Evolutionary conservation across 2,888 invertebrate genomes (phyloP).

Genomic region (Agonopterix arenella): DNA sequence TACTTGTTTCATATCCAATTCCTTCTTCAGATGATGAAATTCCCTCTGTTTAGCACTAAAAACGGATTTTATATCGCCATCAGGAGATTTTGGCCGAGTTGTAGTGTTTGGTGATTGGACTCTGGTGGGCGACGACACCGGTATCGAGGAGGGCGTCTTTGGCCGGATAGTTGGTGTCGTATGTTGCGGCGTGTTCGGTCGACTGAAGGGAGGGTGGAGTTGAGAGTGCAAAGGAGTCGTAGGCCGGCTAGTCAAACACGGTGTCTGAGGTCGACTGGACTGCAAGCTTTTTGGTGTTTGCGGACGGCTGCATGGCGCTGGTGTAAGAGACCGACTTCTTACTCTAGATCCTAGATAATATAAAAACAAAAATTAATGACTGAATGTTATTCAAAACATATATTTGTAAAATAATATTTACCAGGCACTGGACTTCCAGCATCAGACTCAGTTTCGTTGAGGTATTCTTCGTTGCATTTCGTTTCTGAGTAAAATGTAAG

Average conservation of each 20-base stretch:
- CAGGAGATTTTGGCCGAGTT: slow-evolving; percentile 13
- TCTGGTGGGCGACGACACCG: slow-evolving; percentile 13
- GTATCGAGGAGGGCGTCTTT: slow-evolving; percentile 22
- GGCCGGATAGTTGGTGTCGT: slow-evolving; percentile 34
- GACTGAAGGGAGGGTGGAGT: slow-evolving; percentile 1
- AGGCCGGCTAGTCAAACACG: slow-evolving; percentile 3
- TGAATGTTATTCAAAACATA: neutral
- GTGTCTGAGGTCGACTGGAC: slow-evolving; percentile 4
- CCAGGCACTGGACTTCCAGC: slow-evolving; percentile 2
- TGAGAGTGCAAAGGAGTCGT: slow-evolving; percentile 5
- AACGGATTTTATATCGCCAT: slow-evolving; percentile 39
- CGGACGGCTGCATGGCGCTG: slow-evolving; percentile 34
- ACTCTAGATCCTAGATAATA: slow-evolving; percentile 17
- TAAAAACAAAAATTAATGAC: neutral
- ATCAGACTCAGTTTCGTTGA: slow-evolving; percentile 7
- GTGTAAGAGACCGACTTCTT: slow-evolving; percentile 26
- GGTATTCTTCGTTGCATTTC: slow-evolving; percentile 2
- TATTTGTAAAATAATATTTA: neutral
- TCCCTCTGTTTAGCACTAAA: slow-evolving; percentile 42
- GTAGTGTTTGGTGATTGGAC: neutral
- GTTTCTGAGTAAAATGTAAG: slow-evolving; percentile 15
- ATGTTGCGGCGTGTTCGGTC: slow-evolving; percentile 5
- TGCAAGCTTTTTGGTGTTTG: slow-evolving; percentile 35
- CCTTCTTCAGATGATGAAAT: slow-evolving; percentile 56
- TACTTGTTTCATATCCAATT: slow-evolving; percentile 67